Base-by-base conservation (phyloP, 2,888 invertebrate species). In the Erpobdella octoculata region DNA sequence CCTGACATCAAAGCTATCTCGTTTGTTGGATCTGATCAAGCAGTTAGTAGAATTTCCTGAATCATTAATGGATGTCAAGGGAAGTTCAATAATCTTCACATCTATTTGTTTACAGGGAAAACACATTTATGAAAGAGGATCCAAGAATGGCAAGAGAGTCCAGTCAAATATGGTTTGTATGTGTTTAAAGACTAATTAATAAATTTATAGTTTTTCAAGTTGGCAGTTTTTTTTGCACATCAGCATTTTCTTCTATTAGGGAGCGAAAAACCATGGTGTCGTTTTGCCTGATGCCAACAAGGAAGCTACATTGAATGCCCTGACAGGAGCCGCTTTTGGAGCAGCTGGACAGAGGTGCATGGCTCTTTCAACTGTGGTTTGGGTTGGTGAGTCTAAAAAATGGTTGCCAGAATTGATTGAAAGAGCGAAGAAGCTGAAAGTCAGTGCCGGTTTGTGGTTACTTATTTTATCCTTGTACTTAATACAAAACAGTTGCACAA, bases 301-400 rank as follows among this genome's bases (percentile, higher is more conserved):
- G 83, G 94, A 94, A 79, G 90, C 92, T 79, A 93, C 94, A 0
- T 86, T 98, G 38, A 96, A 96, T 81, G 93, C 95, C 78, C 84
- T 85, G 73, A 68, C 71, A 68, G 95, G 97, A 0, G 98, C 98
- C 0, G 96, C 95, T 0, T 98, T 98, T 84, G 98, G 98, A 0
- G 98, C 98, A 8, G 98, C 98, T 58, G 98, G 98, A 0, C 98
- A 98, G 84, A 87, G 98, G 58, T 99, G 98, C 83, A 99, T 99
- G 98, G 98, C 98, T 0, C 87, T 99, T 67, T 93, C 95, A 70
- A 93, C 93, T 0, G 92, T 90, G 1, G 89, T 95, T 37, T 90
- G 95, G 82, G 94, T 96, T 0, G 92, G 92, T 77, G 91, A 93
- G 78, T 89, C 96, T 0, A 89, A 89, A 78, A 86, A 92, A 46